These are phyloP conservation scores for Melitaea cinxia DNA, from an alignment of 1,140 invertebrate genomes.

Conservation along the genomic window DNA sequence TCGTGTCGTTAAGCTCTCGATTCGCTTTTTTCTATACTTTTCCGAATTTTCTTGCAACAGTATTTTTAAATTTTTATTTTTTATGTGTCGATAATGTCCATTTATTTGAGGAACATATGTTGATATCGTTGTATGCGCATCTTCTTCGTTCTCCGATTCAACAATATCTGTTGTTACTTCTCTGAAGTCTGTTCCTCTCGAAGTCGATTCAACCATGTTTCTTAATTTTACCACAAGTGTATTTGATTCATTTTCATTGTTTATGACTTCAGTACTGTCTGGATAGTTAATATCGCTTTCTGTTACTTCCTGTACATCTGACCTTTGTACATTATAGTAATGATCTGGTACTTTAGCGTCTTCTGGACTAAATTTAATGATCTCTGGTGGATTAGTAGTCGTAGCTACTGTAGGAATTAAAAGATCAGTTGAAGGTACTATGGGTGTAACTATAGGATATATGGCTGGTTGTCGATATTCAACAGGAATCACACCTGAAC, in stretches of 20 bases:
- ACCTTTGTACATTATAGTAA: constrained; percentile 49
- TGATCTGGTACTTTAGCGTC: constrained; percentile 69
- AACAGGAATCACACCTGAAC: constrained; percentile 66
- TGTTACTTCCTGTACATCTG: constrained; percentile 16
- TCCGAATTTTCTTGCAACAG: constrained; percentile 57
- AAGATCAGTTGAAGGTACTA: constrained; percentile 41
- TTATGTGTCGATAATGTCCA: constrained; percentile 64
- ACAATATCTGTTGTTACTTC: neutral
- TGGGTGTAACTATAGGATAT: constrained; percentile 46
- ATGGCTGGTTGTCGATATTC: constrained; percentile 35
- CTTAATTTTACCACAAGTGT: constrained; percentile 57
- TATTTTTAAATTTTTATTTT: constrained; percentile 51
- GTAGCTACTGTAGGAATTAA: constrained; percentile 31
- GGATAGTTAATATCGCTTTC: constrained; percentile 11
- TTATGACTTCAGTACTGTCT: constrained; percentile 17
- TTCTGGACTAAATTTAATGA: constrained; percentile 68
- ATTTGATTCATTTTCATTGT: constrained; percentile 36
- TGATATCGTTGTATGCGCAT: constrained; percentile 32
- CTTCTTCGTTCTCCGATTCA: constrained; percentile 18
- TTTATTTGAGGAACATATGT: constrained; percentile 68
- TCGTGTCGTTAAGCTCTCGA: constrained; percentile 50
- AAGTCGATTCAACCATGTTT: constrained; percentile 49
- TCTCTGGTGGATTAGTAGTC: constrained; percentile 52
- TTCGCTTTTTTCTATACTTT: constrained; percentile 55
- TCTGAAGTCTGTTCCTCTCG: constrained; percentile 39